Percentiles rank a stretch among this genome's conserved stretches.
phyloP scores from a whole-genome alignment of 1,140 invertebrate genomes.

The Myzus persicae region DNA sequence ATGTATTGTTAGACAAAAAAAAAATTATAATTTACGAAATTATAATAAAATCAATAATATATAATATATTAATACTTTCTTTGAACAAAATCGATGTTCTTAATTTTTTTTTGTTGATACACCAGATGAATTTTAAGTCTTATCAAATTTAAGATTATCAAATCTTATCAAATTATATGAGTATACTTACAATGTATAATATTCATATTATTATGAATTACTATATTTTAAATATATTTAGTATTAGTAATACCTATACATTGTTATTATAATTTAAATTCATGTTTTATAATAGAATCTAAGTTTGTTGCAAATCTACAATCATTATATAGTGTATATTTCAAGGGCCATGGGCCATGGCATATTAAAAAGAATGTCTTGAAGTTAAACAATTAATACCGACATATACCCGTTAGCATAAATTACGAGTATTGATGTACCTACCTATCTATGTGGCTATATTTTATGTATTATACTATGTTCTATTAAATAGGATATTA shows the following conservation, averaged over 20 bases:
- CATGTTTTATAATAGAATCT: not conserved
- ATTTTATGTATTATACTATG: not conserved
- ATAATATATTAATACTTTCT: not conserved
- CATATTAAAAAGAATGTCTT: constrained; percentile 16
- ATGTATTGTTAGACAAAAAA: not conserved
- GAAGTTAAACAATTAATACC: not conserved
- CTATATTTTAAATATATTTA: not conserved
- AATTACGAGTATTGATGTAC: not conserved
- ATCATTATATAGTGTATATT: not conserved
- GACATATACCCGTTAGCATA: not conserved
- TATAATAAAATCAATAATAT: too few species aligned
- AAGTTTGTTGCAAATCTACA: not conserved
- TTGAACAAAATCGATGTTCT: not conserved
- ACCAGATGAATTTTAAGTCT: not conserved
- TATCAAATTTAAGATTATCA: too few species aligned
- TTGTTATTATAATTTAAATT: not conserved
- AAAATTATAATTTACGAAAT: too few species aligned
- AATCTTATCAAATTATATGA: not conserved
- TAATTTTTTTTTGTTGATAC: not conserved
- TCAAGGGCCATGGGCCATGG: not conserved
- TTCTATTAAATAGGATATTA: not conserved
- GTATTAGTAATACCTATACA: not conserved
- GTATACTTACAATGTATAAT: not conserved
- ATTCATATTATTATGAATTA: not conserved
- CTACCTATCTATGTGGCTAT: not conserved